These are phyloP conservation scores for Neocrepidodera transversa DNA, from an alignment of 2,888 invertebrate genomes.

Conservation along the genomic window DNA sequence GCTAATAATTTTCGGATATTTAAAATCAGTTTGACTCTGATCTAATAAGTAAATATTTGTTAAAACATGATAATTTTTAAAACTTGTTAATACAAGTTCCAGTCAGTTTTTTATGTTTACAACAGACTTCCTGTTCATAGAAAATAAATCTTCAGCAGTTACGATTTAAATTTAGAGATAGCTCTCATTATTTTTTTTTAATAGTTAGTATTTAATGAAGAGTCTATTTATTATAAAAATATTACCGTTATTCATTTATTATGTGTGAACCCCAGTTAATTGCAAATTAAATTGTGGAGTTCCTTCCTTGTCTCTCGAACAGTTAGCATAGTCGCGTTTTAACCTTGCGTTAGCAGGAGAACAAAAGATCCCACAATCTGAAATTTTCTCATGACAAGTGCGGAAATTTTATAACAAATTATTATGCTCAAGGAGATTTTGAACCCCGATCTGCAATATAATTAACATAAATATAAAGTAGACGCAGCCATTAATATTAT, in stretches of 20 bases:
- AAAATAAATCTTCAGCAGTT: neutral
- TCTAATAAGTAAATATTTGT: neutral
- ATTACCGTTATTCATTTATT: slow-evolving; percentile 54
- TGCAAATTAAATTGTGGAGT: slow-evolving; percentile 53
- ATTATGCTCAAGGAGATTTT: slow-evolving; percentile 55
- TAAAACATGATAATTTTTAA: too few relatives aligned
- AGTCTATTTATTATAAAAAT: slow-evolving; percentile 34
- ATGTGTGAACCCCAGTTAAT: slow-evolving; percentile 55
- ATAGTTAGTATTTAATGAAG: slow-evolving; percentile 22
- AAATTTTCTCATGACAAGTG: slow-evolving; percentile 54
- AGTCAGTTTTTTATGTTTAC: neutral
- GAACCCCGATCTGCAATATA: slow-evolving; percentile 44
- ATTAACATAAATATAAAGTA: slow-evolving; percentile 34
- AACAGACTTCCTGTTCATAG: neutral
- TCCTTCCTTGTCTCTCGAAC: slow-evolving; percentile 51
- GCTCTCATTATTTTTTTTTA: slow-evolving; percentile 29
- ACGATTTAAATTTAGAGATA: slow-evolving; percentile 7
- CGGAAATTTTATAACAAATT: slow-evolving; percentile 55
- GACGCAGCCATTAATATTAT: slow-evolving; percentile 6
- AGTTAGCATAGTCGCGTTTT: slow-evolving; percentile 43
- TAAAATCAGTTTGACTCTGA: neutral
- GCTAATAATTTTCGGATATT: too few relatives aligned
- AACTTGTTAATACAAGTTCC: neutral
- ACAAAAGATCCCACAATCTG: slow-evolving; percentile 54
- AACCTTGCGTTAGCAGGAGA: slow-evolving; percentile 51